Evolutionary conservation across 2,113 vertebrate species (phyloP), one percentile per base, ranked within the genome.

Genomic region (Tamias sibiricus): DNA sequence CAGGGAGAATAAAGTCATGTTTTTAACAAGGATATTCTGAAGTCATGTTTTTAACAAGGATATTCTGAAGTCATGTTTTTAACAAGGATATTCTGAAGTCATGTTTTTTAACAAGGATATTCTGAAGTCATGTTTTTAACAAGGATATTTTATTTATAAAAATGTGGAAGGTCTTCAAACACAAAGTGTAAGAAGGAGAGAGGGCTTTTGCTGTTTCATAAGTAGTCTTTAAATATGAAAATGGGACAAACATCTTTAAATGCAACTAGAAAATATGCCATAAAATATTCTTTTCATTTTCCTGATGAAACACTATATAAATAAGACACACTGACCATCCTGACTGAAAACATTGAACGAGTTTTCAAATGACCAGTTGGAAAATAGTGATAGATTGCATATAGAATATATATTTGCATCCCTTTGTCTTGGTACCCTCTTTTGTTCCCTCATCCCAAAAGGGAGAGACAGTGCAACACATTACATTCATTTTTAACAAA

Each of bases 191-290:
- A 93, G 30, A 87, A 32, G 87, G 72, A 83, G 52, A 89, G 37
- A 59, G 66, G 80, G 59, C 32, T 85, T 83, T 79, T 84, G 44
- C 80, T 76, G 26, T 82, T 97, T 91, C 19, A 9, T 91, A 87
- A 49, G 13, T 40, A 71, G 49, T 37, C 68, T 97, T 95, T 96
- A 96, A 83, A 88, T 96, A 85, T 94, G 96, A 76, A 93, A 84
- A 37, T 68, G 83, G 93, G 69, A 96, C 44, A 84, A 76, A 94
- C 11, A 13, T 83, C 79, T 91, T 96, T 76, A 96, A 96, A 91
- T 47, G 68, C 20, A 96, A 71, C 42, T 86, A 91, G 74, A 93
- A 96, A 91, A 91, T 68, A 95, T 17, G 12, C 40, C n/a, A 30
- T 64, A 69, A 59, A 75, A 76, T 2, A 62, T 64, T 75, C 44